Base-by-base conservation (phyloP, 2,888 invertebrate species). In the Capitulum mitella region DNA sequence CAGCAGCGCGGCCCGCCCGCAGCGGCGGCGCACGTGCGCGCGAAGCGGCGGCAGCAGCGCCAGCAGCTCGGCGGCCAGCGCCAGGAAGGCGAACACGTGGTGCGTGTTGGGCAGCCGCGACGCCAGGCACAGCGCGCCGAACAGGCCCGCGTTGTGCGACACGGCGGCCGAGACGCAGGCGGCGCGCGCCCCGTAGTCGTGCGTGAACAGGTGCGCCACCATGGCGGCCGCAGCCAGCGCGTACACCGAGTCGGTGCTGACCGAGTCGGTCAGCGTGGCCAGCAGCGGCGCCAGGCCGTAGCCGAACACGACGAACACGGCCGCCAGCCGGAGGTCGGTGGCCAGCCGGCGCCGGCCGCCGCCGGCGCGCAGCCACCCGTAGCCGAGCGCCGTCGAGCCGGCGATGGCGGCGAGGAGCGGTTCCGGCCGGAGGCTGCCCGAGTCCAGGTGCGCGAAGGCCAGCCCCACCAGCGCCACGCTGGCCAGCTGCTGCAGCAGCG, bases 231-330 rank as follows among this genome's bases (percentile, higher is more conserved):
- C 91, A 0, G 97, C 91, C 90, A 93, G 94, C 1, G 96, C 94
- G 84, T 96, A 97, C 84, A 99, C 97, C 0, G 98, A 97, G 84
- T 99, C 98, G 0, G 98, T 98, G 84, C 97, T 97, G 3, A 99
- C 94, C 0, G 97, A 96, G 85, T 96, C 95, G 0, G 99, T 98
- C 78, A 99, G 88, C 0, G 97, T 98, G 85, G 97, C 94, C 51
- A 97, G 86, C 32, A 98, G 90, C 0, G 98, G 98, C 0, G 97
- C 95, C 80, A 97, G 88, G 78, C 95, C 89, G 84, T 93, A 95
- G 1, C 96, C 95, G 84, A 97, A 92, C 0, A 92, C 90, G 2
- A 95, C 85, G 83, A 96, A 96, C 16, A 81, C 80, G 32, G 78
- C 79, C n/a, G 77, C 81, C 64, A 80, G 77, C 51, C 76, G 76